A percentile compares a stretch with the other conserved stretches of the same genome.
phyloP scores from a whole-genome alignment of 2,113 vertebrate species.

The Oryzias javanicus region DNA sequence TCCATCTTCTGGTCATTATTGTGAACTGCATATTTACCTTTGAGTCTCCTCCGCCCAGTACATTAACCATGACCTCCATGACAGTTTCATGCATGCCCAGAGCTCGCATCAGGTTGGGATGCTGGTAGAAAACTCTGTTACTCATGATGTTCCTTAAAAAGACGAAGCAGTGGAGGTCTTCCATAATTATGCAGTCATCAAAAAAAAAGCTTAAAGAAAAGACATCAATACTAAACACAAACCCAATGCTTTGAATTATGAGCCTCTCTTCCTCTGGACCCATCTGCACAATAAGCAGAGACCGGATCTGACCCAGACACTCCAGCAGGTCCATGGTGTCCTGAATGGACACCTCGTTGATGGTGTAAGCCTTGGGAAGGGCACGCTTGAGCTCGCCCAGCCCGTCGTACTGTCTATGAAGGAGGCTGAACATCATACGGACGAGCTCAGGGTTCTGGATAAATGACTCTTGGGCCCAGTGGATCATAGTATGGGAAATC shows the following conservation, averaged over 20 bases:
- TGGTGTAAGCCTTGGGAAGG: constrained; percentile 89
- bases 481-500: constrained; percentile 92
- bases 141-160: constrained; percentile 89
- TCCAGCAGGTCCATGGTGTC: constrained; percentile 92
- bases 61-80: constrained; percentile 97
- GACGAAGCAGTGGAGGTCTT: constrained; percentile 9
- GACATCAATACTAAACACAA: not conserved
- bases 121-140: constrained; percentile 94
- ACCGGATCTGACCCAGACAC: constrained; percentile 93
- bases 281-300: constrained; percentile 95
- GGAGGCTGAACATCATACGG: constrained; percentile 93
- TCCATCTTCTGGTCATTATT: not conserved
- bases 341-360: constrained; percentile 82
- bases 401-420: constrained; percentile 91
- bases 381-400: constrained; percentile 90
- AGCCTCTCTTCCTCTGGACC: constrained; percentile 94
- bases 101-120: constrained; percentile 92
- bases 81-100: constrained; percentile 94
- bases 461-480: constrained; percentile 94
- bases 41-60: constrained; percentile 89
- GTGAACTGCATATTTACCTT: constrained; percentile 74
- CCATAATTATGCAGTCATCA: not conserved
- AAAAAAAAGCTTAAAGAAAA: not conserved
- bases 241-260: constrained; percentile 98
- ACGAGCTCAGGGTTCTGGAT: constrained; percentile 94